Percentiles rank a stretch among this genome's conserved stretches.
These are phyloP conservation scores for Dissostichus mawsoni DNA, from an alignment of 2,113 vertebrate genomes.

Conservation along the genomic window DNA sequence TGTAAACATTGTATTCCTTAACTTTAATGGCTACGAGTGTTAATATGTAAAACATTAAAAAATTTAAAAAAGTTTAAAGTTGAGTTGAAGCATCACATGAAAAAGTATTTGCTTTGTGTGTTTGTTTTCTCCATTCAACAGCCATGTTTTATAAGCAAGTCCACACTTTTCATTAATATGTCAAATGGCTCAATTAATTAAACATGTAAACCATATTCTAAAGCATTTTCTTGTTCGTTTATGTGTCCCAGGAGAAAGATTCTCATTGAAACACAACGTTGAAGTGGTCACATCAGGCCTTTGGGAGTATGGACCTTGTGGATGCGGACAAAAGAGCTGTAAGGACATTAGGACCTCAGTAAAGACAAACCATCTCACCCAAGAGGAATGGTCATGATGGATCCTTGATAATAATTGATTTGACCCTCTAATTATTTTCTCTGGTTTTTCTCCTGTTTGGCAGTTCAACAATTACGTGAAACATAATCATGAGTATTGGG, in stretches of 20 bases:
- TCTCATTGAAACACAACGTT: slow-evolving; percentile 43
- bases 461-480: not conserved
- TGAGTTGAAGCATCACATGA: not conserved
- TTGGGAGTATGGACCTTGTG: slow-evolving; percentile 23
- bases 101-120: not conserved
- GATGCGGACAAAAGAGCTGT: slow-evolving; percentile 2
- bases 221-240: not conserved
- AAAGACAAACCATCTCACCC: slow-evolving; percentile 46
- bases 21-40: not conserved
- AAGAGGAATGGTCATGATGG: slow-evolving; percentile 48
- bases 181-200: not conserved
- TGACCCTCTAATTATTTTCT: slow-evolving; percentile 6
- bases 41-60: not conserved
- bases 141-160: not conserved
- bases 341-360: slow-evolving; percentile 41
- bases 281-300: slow-evolving; percentile 46
- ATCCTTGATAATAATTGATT: slow-evolving; percentile 56
- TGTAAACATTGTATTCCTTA: slow-evolving; percentile 10
- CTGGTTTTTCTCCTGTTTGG: no score
- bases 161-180: not conserved
- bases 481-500: not conserved
- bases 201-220: not conserved
- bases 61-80: not conserved
- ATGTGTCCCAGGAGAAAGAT: not conserved
- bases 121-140: not conserved